Percentiles rank a stretch among this genome's conserved stretches.
These are phyloP conservation scores for Gymnoscopelus microlampas DNA, from an alignment of 2,797 vertebrate species.

Conservation along the genomic window DNA sequence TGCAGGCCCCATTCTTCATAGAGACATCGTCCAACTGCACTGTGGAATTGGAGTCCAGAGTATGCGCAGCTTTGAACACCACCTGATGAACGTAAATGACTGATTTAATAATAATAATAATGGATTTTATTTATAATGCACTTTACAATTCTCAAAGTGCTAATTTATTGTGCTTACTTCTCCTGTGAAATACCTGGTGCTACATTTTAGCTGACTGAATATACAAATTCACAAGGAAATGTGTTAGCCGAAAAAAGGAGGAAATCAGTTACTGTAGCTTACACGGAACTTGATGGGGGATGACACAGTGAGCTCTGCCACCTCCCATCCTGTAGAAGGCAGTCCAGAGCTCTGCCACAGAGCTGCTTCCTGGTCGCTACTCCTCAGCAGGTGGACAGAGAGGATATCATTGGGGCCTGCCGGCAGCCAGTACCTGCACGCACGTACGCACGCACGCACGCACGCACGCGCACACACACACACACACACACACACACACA, in stretches of 20 bases:
- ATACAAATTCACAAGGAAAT: background rate
- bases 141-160: too few species aligned
- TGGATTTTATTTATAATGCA: too few species aligned
- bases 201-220: background rate
- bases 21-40: slow-evolving; percentile 79
- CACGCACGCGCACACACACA: slow-evolving; percentile 23
- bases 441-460: slow-evolving; percentile 1
- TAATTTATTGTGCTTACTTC: too few species aligned
- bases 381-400: slow-evolving; percentile 64
- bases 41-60: slow-evolving; percentile 36
- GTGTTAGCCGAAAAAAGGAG: too few species aligned
- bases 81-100: slow-evolving; percentile 59
- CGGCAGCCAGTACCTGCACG: slow-evolving; percentile 77
- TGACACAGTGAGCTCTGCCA: slow-evolving; percentile 79
- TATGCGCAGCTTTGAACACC: slow-evolving; percentile 63
- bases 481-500: background rate
- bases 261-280: slow-evolving; percentile 23
- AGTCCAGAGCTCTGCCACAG: slow-evolving; percentile 72
- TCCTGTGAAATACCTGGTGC: background rate
- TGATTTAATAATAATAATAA: background rate
- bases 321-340: slow-evolving; percentile 70
- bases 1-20: slow-evolving; percentile 66
- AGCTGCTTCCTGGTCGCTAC: slow-evolving; percentile 29
- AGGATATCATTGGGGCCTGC: slow-evolving; percentile 52
- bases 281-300: slow-evolving; percentile 71